Evolutionary conservation across 2,797 vertebrate genomes (phyloP).

Genomic region (Diplodus puntazzo): DNA sequence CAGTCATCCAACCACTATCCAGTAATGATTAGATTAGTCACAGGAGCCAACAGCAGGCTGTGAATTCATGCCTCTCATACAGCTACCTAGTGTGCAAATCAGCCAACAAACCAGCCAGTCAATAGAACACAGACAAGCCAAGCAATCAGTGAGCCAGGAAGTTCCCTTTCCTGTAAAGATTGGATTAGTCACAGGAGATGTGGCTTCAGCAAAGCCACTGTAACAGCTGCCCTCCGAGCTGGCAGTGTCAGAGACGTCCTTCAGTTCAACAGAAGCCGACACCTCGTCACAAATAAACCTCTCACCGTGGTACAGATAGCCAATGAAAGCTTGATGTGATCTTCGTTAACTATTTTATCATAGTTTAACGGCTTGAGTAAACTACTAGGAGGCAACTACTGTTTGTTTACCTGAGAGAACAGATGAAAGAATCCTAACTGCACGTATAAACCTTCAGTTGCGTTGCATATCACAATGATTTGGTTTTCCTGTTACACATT

Average conservation of each 20-base stretch:
- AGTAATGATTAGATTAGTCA: constrained; percentile 40
- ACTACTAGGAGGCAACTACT: neutral
- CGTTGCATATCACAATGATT: neutral
- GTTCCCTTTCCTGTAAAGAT: constrained; percentile 33
- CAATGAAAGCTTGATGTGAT: too few relatives aligned
- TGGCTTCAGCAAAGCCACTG: constrained; percentile 21
- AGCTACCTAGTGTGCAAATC: constrained; percentile 32
- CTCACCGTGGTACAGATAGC: neutral
- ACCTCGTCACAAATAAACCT: neutral
- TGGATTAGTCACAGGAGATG: constrained; percentile 53
- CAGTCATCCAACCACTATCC: constrained; percentile 1
- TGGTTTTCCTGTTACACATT: neutral
- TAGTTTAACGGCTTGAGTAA: neutral
- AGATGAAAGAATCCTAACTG: constrained; percentile 1
- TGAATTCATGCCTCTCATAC: constrained; percentile 17
- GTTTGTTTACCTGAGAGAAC: neutral
- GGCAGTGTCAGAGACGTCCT: constrained; percentile 24
- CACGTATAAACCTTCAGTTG: neutral
- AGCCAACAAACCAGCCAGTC: constrained; percentile 47
- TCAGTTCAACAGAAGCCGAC: constrained; percentile 14
- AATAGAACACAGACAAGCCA: constrained; percentile 43
- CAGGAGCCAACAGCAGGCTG: constrained; percentile 15
- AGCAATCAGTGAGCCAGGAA: constrained; percentile 35
- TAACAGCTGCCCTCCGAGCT: constrained; percentile 37
- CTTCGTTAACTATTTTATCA: too few relatives aligned